Evolutionary conservation across 2,888 invertebrate species (phyloP).

Genomic region (Mayetiola destructor): DNA sequence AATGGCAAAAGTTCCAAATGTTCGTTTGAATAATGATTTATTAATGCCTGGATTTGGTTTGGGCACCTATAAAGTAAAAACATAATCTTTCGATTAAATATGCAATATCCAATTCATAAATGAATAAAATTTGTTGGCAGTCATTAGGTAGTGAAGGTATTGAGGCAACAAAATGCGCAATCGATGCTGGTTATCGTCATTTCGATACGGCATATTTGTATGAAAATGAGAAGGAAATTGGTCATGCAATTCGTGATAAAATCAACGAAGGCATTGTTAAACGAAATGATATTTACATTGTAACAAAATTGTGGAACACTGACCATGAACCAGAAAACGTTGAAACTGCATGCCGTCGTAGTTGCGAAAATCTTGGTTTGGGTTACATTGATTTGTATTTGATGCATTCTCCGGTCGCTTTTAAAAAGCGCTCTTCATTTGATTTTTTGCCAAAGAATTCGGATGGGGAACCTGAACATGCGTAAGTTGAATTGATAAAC

Average conservation of each 20-base stretch:
- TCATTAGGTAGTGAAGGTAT: slow-evolving; percentile 3
- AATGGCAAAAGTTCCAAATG: slow-evolving; percentile 24
- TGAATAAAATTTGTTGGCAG: not conserved
- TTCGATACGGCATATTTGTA: slow-evolving; percentile 41
- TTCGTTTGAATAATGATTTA: slow-evolving; percentile 42
- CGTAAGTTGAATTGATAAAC: not conserved
- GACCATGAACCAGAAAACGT: slow-evolving; percentile 52
- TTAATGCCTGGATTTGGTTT: slow-evolving; percentile 46
- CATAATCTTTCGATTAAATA: not conserved
- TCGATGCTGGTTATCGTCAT: slow-evolving; percentile 40
- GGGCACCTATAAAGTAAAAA: slow-evolving; percentile 38
- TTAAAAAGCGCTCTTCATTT: slow-evolving; percentile 26
- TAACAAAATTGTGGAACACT: slow-evolving; percentile 29
- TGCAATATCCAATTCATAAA: not conserved
- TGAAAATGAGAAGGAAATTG: slow-evolving; percentile 36
- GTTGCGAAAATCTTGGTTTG: slow-evolving; percentile 48
- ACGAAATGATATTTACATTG: slow-evolving; percentile 33
- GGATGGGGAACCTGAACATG: slow-evolving; percentile 1
- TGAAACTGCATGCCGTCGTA: slow-evolving; percentile 44
- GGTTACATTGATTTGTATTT: slow-evolving; percentile 67
- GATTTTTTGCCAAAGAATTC: slow-evolving; percentile 3
- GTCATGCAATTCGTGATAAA: slow-evolving; percentile 33
- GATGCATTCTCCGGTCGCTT: slow-evolving; percentile 70
- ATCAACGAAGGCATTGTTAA: slow-evolving; percentile 34
- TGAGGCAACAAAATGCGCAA: slow-evolving; percentile 31